Base-by-base conservation (phyloP, 2,888 invertebrate species). In the Magallana nippona region DNA sequence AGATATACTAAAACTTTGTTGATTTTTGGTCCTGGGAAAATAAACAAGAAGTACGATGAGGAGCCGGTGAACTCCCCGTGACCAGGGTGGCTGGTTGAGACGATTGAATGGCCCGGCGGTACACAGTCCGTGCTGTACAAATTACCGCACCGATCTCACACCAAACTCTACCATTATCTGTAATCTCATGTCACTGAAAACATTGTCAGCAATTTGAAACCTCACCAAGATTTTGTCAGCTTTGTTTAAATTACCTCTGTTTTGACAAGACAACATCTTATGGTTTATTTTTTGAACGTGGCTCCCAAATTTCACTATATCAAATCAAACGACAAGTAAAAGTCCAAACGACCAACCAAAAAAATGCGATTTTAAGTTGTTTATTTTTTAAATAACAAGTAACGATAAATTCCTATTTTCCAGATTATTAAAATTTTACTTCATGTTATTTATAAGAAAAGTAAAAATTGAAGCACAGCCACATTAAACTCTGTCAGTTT, bases 1-100 rank as follows among this genome's bases (percentile, higher is more conserved):
- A 27, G 32, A 71, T 71, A 71, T 17, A 71, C 71, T 22, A 71
- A 13, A 71, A 32, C 32, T 71, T 71, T 71, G 71, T 71, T 71
- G 71, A 71, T 71, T 71, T 71, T 27, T 32, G 32, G 71, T 27
- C 71, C 71, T 71, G 71, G 71, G 71, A 71, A 71, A 71, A 71
- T 71, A 71, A 71, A 71, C 71, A 71, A 71, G 71, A 71, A 27
- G 71, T 71, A 71, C 22, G 71, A 2, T 27, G 71, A 71, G 71
- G 71, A 71, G 71, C 13, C 8, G 27, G 71, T 71, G 71, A 71
- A 71, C 71, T 71, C 71, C 22, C 71, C 15, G 15, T 71, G 71
- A 71, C 71, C 71, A 71, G 32, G 15, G 10, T 15, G 27, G 32
- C 32, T 15, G 27, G 27, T 15, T 22, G 71, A 71, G 71, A 71